Percentiles rank a stretch among this genome's conserved stretches.
phyloP scores from a whole-genome alignment of 2,113 vertebrate species.

The Chaetorhynchus papuensis region DNA sequence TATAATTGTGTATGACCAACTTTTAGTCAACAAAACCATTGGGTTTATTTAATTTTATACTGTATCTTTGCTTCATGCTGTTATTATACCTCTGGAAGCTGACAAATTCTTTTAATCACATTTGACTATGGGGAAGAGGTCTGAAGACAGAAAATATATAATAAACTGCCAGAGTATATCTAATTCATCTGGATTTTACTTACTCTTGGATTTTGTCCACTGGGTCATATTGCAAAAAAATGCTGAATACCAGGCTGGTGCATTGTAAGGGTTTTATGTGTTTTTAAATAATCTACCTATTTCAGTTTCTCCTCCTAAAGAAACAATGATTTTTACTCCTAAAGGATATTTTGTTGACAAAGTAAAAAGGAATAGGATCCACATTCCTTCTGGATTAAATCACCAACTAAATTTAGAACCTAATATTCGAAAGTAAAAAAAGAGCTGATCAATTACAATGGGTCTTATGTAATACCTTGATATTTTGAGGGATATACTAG shows the following conservation, averaged over 20 bases:
- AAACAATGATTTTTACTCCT: not conserved
- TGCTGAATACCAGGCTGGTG: not conserved
- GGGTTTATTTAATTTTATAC: not conserved
- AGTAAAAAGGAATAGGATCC: not conserved
- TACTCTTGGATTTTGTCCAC: not conserved
- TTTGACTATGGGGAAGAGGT: rapidly evolving
- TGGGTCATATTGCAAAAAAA: not conserved
- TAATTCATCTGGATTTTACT: not conserved
- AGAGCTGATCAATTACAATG: not conserved
- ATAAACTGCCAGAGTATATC: not conserved
- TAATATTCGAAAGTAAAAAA: not conserved
- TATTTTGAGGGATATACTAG: not conserved
- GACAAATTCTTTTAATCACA: not conserved
- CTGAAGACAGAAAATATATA: not conserved
- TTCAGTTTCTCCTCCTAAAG: not conserved
- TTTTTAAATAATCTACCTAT: not conserved
- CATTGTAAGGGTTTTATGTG: not conserved
- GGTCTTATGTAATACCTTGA: not conserved
- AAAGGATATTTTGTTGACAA: not conserved
- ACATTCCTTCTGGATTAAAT: not conserved
- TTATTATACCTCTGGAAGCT: not conserved
- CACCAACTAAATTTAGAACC: not conserved
- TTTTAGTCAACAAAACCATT: not conserved
- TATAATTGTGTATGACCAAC: not conserved
- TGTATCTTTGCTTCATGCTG: not conserved